A percentile compares a stretch with the other conserved stretches of the same genome.
phyloP scores from a whole-genome alignment of 2,113 vertebrate genomes.

The Charina bottae region DNA sequence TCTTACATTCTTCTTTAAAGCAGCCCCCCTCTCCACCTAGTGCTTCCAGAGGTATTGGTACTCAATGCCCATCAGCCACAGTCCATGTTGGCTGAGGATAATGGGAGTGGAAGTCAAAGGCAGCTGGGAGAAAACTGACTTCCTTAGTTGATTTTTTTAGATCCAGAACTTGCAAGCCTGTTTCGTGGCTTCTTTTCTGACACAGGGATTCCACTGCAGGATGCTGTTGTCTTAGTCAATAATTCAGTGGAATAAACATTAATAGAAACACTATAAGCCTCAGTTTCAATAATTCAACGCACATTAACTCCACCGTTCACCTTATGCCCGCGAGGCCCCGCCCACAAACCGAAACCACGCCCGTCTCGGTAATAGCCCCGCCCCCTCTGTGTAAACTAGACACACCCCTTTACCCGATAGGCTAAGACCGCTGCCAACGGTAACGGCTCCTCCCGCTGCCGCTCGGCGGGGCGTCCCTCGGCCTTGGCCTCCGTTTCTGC shows the following conservation, averaged over 20 bases:
- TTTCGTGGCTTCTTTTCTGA: neutral
- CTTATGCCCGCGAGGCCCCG: neutral
- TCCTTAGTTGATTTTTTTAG: neutral
- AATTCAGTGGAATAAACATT: neutral
- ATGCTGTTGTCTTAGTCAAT: neutral
- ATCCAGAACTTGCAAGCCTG: neutral
- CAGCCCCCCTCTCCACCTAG: too few species aligned
- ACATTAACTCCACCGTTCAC: neutral
- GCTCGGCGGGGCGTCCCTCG: too few species aligned
- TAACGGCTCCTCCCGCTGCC: neutral
- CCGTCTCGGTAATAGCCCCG: too few species aligned
- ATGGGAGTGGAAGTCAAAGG: neutral
- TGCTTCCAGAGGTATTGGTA: neutral
- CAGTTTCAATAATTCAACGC: neutral
- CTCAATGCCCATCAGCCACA: neutral
- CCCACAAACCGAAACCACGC: neutral
- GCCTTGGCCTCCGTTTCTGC: neutral
- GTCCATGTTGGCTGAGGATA: neutral
- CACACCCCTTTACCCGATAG: neutral
- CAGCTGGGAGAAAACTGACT: neutral
- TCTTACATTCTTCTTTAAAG: neutral
- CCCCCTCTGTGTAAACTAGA: fast-evolving
- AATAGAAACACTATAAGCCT: neutral
- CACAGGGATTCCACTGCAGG: neutral
- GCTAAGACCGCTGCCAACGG: neutral